phyloP scores from a whole-genome alignment of 2,888 invertebrate species.

The Slavum lentiscoides region DNA sequence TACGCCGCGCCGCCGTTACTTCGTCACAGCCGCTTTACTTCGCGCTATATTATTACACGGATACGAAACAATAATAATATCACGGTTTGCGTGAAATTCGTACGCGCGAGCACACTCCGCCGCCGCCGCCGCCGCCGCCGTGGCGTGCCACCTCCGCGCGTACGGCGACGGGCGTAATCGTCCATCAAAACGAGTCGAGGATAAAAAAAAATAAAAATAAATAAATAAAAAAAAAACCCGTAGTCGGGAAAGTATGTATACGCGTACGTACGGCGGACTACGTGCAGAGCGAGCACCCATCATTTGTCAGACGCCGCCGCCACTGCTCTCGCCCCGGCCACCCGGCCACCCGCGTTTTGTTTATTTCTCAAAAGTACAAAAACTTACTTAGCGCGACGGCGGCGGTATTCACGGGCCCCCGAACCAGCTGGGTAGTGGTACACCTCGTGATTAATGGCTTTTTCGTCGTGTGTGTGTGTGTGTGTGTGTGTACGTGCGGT shows the following conservation, averaged over 20 bases:
- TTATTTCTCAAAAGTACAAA: slow-evolving; percentile 53
- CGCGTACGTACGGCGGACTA: background rate
- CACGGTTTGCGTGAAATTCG: slow-evolving; percentile 5
- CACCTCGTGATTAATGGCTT: slow-evolving; percentile 53
- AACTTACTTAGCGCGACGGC: slow-evolving; percentile 40
- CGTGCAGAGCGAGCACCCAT: slow-evolving; percentile 38
- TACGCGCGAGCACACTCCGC: background rate
- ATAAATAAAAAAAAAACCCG: background rate
- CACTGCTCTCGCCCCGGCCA: background rate
- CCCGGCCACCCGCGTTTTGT: slow-evolving; percentile 36
- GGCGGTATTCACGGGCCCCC: slow-evolving; percentile 41
- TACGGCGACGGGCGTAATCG: slow-evolving; percentile 33
- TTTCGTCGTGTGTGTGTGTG: background rate
- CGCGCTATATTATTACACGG: too few relatives aligned
- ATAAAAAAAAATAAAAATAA: slow-evolving; percentile 13
- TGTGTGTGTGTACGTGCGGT: background rate
- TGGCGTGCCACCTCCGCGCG: slow-evolving; percentile 12
- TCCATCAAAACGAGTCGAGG: slow-evolving; percentile 46
- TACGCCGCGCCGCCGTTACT: background rate
- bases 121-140: background rate
- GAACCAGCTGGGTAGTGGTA: slow-evolving; percentile 51
- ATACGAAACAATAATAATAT: too few relatives aligned
- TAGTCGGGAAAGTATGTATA: background rate
- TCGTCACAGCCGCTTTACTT: too few relatives aligned
- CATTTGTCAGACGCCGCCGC: slow-evolving; percentile 43